Conservation (phyloP, 1,140 invertebrate species). For the Aricia agestis region DNA sequence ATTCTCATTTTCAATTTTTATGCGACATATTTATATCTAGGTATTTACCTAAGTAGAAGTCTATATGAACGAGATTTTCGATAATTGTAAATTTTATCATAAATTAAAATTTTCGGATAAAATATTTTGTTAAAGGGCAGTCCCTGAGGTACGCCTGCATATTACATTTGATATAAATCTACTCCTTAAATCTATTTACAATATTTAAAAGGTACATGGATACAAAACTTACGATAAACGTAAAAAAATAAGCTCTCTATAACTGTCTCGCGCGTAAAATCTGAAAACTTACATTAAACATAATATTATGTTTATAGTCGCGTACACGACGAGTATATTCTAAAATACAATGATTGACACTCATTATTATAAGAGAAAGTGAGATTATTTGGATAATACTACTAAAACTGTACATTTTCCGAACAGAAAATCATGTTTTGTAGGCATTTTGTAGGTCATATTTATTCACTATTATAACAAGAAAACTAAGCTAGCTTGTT, state of each 20-base stretch:
- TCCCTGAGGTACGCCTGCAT: not conserved
- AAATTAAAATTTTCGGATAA: too few relatives aligned
- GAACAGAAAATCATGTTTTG: slow-evolving; percentile 1
- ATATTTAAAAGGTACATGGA: not conserved
- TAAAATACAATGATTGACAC: not conserved
- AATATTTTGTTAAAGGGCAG: too few relatives aligned
- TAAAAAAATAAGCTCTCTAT: not conserved
- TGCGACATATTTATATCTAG: not conserved
- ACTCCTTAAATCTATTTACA: not conserved
- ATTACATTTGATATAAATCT: not conserved
- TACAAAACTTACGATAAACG: not conserved
- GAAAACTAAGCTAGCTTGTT: not conserved
- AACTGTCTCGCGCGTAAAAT: not conserved
- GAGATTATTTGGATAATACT: not conserved
- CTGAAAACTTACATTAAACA: not conserved
- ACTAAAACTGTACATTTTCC: not conserved
- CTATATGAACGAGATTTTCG: too few relatives aligned
- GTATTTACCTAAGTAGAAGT: not conserved
- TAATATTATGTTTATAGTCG: not conserved
- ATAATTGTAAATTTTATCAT: not conserved
- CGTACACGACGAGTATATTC: not conserved
- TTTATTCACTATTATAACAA: not conserved
- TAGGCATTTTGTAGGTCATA: too few relatives aligned
- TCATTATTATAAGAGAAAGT: not conserved
- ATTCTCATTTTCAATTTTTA: not conserved